These are phyloP conservation scores for Danaus plexippus DNA, from an alignment of 1,140 invertebrate species.

Conservation along the genomic window DNA sequence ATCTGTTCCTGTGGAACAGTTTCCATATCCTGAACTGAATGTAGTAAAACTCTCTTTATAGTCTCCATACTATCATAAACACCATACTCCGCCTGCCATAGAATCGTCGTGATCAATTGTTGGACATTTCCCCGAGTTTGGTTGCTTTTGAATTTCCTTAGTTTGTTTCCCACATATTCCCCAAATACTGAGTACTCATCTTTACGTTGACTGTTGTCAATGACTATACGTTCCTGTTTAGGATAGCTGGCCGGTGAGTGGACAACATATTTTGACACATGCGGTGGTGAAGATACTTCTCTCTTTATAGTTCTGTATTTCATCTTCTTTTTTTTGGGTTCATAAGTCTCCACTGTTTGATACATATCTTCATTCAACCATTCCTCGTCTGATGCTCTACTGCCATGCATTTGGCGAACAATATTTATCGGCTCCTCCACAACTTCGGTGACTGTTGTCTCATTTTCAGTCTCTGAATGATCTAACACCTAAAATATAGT, in stretches of 20 bases:
- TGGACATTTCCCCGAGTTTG: slow-evolving; percentile 54
- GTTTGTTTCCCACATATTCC: slow-evolving; percentile 57
- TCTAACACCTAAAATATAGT: slow-evolving; percentile 45
- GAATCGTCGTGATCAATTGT: slow-evolving; percentile 59
- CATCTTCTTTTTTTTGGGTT: slow-evolving; percentile 40
- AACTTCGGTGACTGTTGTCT: slow-evolving; percentile 29
- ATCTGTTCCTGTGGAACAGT: slow-evolving; percentile 14
- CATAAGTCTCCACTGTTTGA: slow-evolving; percentile 40
- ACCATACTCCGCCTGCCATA: slow-evolving; percentile 64
- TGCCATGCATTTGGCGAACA: slow-evolving; percentile 43
- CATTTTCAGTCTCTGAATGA: slow-evolving; percentile 40
- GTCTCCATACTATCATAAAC: slow-evolving; percentile 56
- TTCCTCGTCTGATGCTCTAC: slow-evolving; percentile 46
- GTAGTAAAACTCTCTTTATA: slow-evolving; percentile 49
- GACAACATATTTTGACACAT: slow-evolving; percentile 29
- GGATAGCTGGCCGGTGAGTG: slow-evolving; percentile 20
- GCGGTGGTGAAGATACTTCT: slow-evolving; percentile 39
- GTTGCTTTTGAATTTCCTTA: slow-evolving; percentile 49
- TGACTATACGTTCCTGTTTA: slow-evolving; percentile 29
- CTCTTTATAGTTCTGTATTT: slow-evolving; percentile 50
- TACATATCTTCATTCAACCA: slow-evolving; percentile 59
- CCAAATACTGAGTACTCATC: slow-evolving; percentile 59
- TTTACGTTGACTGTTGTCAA: slow-evolving; percentile 30
- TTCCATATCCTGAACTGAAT: slow-evolving; percentile 40
- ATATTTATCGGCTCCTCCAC: slow-evolving; percentile 41